Conservation (phyloP, 1,140 invertebrate genomes). For the Ceratina australensis region DNA sequence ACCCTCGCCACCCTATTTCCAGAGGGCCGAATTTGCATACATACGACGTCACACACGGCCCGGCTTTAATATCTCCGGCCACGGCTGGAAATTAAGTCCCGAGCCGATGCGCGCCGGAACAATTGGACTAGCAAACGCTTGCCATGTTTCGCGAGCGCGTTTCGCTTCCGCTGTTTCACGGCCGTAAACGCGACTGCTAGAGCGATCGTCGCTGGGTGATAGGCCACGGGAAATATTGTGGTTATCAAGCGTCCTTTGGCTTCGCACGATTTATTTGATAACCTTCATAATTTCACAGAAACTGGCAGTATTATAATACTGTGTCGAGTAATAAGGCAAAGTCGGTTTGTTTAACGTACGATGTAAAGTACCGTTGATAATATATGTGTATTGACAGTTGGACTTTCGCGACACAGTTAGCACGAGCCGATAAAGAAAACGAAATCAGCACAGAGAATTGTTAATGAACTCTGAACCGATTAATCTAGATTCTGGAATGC, state of each 20-base stretch:
- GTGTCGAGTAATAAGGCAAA: too few relatives aligned
- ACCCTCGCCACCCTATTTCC: slow-evolving; percentile 22
- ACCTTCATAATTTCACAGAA: background rate
- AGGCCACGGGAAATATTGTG: slow-evolving; percentile 47
- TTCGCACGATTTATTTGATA: slow-evolving; percentile 23
- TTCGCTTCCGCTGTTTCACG: slow-evolving; percentile 52
- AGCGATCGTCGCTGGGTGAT: slow-evolving; percentile 37
- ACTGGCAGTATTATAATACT: too few relatives aligned
- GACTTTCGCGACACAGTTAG: too few relatives aligned
- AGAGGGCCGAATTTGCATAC: slow-evolving; percentile 75
- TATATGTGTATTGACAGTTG: too few relatives aligned
- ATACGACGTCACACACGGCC: slow-evolving; percentile 76
- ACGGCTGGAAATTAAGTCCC: slow-evolving; percentile 75
- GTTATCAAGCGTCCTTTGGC: slow-evolving; percentile 17
- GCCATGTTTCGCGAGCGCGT: slow-evolving; percentile 46
- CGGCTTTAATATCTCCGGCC: slow-evolving; percentile 74
- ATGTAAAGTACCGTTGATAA: too few relatives aligned
- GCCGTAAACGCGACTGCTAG: slow-evolving; percentile 44
- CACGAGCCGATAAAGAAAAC: slow-evolving; percentile 20
- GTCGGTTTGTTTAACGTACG: too few relatives aligned
- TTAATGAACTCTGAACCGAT: slow-evolving; percentile 33
- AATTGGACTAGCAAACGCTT: slow-evolving; percentile 51
- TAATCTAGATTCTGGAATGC: slow-evolving; percentile 53
- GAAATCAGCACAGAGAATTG: slow-evolving; percentile 31
- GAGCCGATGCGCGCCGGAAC: slow-evolving; percentile 52